Evolutionary conservation across 2,797 vertebrate species (phyloP).

Genomic region (Acanthurus lineatus): DNA sequence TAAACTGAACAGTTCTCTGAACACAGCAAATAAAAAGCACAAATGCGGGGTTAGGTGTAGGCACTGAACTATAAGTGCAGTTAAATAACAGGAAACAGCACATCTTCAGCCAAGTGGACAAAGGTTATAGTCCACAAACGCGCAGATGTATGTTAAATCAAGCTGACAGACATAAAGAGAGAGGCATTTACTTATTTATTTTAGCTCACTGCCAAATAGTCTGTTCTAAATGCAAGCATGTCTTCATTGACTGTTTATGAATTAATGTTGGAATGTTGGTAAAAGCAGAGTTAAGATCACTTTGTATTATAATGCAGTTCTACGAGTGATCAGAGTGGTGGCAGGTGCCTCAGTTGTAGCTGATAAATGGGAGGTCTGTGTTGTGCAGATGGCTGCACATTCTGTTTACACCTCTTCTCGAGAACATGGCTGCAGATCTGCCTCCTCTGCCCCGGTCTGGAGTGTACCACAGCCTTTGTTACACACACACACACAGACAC

Average conservation of each 20-base stretch:
- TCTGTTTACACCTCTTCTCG: constrained; percentile 62
- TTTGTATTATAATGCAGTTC: not conserved
- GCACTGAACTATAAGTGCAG: not conserved
- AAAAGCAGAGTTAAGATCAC: not conserved
- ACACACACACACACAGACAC: constrained; percentile 3
- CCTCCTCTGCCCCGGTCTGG: constrained; percentile 19
- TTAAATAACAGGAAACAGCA: not conserved
- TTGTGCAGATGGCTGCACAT: constrained; percentile 64
- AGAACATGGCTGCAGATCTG: constrained; percentile 37
- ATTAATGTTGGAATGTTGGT: not conserved
- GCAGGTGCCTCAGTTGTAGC: constrained; percentile 31
- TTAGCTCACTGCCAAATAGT: not conserved
- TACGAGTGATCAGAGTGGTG: not conserved
- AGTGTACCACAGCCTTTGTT: constrained; percentile 11
- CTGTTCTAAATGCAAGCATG: constrained; percentile 7
- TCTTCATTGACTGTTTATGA: not conserved
- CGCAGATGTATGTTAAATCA: not conserved
- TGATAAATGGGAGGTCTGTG: constrained; percentile 44
- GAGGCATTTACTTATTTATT: not conserved
- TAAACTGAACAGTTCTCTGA: not conserved
- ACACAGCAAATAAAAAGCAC: not conserved
- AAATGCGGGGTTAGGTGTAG: not conserved
- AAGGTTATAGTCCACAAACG: not conserved
- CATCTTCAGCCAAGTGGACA: not conserved
- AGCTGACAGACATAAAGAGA: not conserved